Percentiles rank a stretch among this genome's conserved stretches.
Conservation (phyloP, 2,113 vertebrate species). For the Limanda limanda region DNA sequence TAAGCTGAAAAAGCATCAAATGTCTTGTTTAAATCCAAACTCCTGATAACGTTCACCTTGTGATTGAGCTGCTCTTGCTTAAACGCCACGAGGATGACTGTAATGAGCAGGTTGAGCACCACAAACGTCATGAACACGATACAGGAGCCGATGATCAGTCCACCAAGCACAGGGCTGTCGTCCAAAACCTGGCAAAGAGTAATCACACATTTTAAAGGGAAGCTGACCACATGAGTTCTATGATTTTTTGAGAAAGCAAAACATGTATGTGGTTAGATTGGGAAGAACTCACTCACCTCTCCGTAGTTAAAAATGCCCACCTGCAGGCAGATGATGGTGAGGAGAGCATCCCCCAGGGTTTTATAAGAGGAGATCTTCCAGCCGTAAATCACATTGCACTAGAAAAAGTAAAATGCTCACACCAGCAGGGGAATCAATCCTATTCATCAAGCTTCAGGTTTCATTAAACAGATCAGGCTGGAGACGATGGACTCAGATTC, state of each 20-base stretch:
- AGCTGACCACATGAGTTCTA: background rate
- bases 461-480: background rate
- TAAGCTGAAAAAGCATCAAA: too few relatives aligned
- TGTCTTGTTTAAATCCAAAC: too few relatives aligned
- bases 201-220: background rate
- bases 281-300: slow-evolving; percentile 80
- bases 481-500: background rate
- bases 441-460: background rate
- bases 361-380: slow-evolving; percentile 91
- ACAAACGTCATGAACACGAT: slow-evolving; percentile 92
- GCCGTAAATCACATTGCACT: slow-evolving; percentile 92
- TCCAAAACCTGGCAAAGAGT: slow-evolving; percentile 84
- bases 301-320: slow-evolving; percentile 94
- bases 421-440: background rate
- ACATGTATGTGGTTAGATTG: background rate
- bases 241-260: background rate
- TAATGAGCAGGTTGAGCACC: slow-evolving; percentile 91
- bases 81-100: slow-evolving; percentile 91
- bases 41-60: slow-evolving; percentile 79
- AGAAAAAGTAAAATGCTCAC: background rate
- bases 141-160: slow-evolving; percentile 91
- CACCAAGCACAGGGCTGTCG: slow-evolving; percentile 85
- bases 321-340: slow-evolving; percentile 91
- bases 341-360: slow-evolving; percentile 85
- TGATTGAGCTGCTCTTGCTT: slow-evolving; percentile 87